Evolutionary conservation across 2,888 invertebrate genomes (phyloP).

Genomic region (Ceriagrion tenellum): DNA sequence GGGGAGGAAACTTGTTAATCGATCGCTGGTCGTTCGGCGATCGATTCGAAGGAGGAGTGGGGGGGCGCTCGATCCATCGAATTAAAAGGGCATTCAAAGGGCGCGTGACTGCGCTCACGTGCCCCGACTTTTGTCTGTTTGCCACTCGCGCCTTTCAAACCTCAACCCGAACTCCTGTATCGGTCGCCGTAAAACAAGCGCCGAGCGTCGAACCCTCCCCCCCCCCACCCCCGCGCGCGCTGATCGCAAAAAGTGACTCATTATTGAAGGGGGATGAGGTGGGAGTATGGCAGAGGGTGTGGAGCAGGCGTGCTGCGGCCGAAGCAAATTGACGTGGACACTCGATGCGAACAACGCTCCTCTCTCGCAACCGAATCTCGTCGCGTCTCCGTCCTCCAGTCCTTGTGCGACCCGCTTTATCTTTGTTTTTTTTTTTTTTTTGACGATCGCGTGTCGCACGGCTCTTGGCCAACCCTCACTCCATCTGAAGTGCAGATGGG

Average conservation of each 20-base stretch:
- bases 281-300: too few relatives aligned
- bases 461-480: not conserved
- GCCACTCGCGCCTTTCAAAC: not conserved
- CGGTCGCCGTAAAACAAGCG: not conserved
- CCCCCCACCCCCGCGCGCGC: not conserved
- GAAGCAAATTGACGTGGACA: too few relatives aligned
- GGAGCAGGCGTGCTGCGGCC: too few relatives aligned
- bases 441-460: not conserved
- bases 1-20: conserved; percentile 27
- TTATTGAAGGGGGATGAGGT: too few relatives aligned
- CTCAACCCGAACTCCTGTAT: not conserved
- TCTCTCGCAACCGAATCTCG: not conserved
- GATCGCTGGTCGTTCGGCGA: not conserved
- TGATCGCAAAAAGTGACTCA: too few relatives aligned
- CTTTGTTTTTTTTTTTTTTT: not conserved
- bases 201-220: not conserved
- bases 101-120: not conserved
- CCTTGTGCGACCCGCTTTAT: too few relatives aligned
- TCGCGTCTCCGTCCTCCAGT: not conserved
- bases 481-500: not conserved
- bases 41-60: not conserved
- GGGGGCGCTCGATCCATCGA: too few relatives aligned
- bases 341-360: too few relatives aligned
- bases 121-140: not conserved
- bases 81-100: too few relatives aligned